A percentile compares a stretch with the other conserved stretches of the same genome.
phyloP scores from a whole-genome alignment of 2,113 vertebrate species.

The Empidonax alnorum region DNA sequence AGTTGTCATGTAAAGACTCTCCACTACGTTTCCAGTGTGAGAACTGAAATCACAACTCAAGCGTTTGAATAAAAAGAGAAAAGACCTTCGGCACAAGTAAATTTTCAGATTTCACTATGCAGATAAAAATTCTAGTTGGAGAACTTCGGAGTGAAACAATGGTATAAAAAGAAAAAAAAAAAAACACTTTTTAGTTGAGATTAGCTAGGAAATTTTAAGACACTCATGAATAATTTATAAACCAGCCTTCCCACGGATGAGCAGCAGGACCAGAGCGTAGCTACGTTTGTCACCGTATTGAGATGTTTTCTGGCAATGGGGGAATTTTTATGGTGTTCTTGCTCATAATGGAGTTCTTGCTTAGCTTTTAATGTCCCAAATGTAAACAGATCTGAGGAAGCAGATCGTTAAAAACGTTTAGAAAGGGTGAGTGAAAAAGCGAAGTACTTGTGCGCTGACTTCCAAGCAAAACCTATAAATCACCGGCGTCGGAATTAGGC shows the following conservation, averaged over 20 bases:
- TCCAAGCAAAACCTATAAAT: neutral
- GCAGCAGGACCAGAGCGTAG: neutral
- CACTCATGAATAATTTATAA: slow-evolving; percentile 1
- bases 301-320: neutral
- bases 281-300: neutral
- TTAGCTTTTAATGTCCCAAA: slow-evolving; percentile 24
- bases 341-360: slow-evolving; percentile 4
- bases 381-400: slow-evolving; percentile 32
- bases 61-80: neutral
- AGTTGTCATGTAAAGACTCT: neutral
- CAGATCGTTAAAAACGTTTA: neutral
- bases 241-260: neutral
- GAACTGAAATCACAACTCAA: neutral
- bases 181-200: neutral
- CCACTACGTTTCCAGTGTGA: neutral
- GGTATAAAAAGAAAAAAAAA: neutral
- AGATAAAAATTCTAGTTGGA: neutral
- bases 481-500: accelerated
- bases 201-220: slow-evolving; percentile 10
- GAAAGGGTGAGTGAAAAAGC: neutral
- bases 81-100: neutral
- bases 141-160: neutral
- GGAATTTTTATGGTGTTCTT: slow-evolving; percentile 12
- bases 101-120: neutral
- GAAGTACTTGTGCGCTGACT: neutral